A percentile compares a stretch with the other conserved stretches of the same genome.
Evolutionary conservation across 2,113 vertebrate genomes (phyloP).

Genomic region (Oplegnathus fasciatus): DNA sequence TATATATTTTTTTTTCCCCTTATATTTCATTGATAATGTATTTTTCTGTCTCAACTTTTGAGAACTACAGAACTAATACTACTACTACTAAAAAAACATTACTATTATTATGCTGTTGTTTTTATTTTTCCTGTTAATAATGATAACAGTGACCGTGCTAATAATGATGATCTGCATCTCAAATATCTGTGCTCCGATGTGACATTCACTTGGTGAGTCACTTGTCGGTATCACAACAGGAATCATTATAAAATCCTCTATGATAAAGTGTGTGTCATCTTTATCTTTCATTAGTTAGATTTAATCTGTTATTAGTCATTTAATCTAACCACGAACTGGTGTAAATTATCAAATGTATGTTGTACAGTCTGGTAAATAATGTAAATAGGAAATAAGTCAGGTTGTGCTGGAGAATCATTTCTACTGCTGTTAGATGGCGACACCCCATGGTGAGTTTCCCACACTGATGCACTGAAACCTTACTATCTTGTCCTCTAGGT

Average conservation of each 20-base stretch:
- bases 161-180: too few species aligned
- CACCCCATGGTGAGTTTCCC: slow-evolving; percentile 64
- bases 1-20: too few species aligned
- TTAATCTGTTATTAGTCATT: neutral
- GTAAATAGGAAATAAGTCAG: neutral
- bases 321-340: neutral
- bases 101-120: neutral
- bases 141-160: too few species aligned
- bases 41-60: neutral
- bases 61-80: neutral
- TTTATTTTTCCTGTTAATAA: too few species aligned
- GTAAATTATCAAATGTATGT: neutral
- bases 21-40: neutral
- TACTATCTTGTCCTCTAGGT: slow-evolving; percentile 64
- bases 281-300: neutral
- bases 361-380: neutral
- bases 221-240: neutral
- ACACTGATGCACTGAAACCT: slow-evolving; percentile 20
- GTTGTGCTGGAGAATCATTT: neutral
- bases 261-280: neutral
- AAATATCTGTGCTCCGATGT: too few species aligned
- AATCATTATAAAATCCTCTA: neutral
- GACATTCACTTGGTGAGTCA: neutral
- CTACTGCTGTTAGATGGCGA: slow-evolving; percentile 55
- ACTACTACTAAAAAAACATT: neutral